Evolutionary conservation across 2,888 invertebrate genomes (phyloP).

Genomic region (Metellina segmentata): DNA sequence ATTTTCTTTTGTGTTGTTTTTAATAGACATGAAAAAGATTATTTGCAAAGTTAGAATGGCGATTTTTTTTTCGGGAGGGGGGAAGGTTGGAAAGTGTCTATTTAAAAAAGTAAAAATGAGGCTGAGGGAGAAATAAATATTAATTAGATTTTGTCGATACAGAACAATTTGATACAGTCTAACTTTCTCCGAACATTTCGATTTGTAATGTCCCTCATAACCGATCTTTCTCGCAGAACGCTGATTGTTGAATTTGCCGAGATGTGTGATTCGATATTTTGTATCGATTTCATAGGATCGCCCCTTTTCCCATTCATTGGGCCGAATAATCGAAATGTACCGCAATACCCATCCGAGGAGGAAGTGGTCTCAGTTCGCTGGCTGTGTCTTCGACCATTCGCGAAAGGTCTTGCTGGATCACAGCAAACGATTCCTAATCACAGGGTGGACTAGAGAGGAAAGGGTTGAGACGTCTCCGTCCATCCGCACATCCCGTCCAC

Average conservation of each 20-base stretch:
- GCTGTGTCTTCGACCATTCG: slow-evolving; percentile 31
- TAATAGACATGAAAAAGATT: too few relatives aligned
- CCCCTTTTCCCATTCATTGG: background rate
- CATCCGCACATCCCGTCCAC: slow-evolving; percentile 15
- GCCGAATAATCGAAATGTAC: background rate
- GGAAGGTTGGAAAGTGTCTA: too few relatives aligned
- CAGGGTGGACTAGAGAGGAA: slow-evolving; percentile 5
- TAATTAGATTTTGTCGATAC: too few relatives aligned
- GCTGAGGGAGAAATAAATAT: too few relatives aligned
- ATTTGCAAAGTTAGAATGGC: too few relatives aligned
- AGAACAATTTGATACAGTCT: too few relatives aligned
- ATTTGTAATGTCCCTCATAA: too few relatives aligned
- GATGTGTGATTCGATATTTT: background rate
- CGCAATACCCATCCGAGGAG: background rate
- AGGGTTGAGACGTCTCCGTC: slow-evolving; percentile 18
- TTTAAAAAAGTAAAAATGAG: too few relatives aligned
- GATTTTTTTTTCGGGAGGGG: too few relatives aligned
- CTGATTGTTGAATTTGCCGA: background rate
- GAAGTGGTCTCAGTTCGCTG: slow-evolving; percentile 20
- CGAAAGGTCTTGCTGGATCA: background rate
- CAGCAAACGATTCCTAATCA: slow-evolving; percentile 22
- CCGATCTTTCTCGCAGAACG: too few relatives aligned
- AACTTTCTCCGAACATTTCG: too few relatives aligned
- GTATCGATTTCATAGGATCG: background rate
- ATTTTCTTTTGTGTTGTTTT: too few relatives aligned